phyloP scores from a whole-genome alignment of 2,113 vertebrate species.

The Indicator maculatus region DNA sequence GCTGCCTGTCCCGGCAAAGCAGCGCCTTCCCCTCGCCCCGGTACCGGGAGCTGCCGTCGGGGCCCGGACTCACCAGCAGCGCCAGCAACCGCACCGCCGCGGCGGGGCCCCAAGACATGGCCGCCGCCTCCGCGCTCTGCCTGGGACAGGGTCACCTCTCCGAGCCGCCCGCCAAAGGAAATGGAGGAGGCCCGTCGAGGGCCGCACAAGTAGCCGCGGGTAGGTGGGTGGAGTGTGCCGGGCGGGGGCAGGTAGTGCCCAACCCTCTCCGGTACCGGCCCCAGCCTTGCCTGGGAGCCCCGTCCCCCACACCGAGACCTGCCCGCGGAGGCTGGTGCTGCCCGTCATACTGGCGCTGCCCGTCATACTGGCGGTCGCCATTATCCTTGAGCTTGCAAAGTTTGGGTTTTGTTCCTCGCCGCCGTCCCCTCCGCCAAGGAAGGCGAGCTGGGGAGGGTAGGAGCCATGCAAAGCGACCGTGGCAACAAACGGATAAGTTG shows the following conservation, averaged over 20 bases:
- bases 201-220: not conserved
- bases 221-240: constrained; percentile 30
- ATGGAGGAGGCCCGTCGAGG: not conserved
- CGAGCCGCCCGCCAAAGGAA: not conserved
- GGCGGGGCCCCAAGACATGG: constrained; percentile 53
- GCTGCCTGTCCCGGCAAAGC: not conserved
- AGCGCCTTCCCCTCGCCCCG: not conserved
- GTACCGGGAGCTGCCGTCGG: not conserved
- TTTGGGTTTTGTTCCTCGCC: too few species aligned
- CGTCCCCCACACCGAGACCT: not conserved
- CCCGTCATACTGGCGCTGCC: not conserved
- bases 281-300: not conserved
- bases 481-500: not conserved
- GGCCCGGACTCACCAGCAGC: constrained; percentile 49
- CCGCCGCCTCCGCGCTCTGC: not conserved
- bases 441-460: not conserved
- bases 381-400: rapidly evolving
- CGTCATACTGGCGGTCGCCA: rapidly evolving
- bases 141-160: not conserved
- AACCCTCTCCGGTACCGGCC: not conserved
- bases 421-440: not conserved
- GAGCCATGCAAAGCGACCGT: not conserved
- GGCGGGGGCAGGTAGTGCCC: not conserved
- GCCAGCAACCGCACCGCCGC: not conserved
- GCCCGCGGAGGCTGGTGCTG: not conserved